A percentile compares a stretch with the other conserved stretches of the same genome.
These are phyloP conservation scores for Ypsolopha sequella DNA, from an alignment of 2,888 invertebrate species.

Conservation along the genomic window DNA sequence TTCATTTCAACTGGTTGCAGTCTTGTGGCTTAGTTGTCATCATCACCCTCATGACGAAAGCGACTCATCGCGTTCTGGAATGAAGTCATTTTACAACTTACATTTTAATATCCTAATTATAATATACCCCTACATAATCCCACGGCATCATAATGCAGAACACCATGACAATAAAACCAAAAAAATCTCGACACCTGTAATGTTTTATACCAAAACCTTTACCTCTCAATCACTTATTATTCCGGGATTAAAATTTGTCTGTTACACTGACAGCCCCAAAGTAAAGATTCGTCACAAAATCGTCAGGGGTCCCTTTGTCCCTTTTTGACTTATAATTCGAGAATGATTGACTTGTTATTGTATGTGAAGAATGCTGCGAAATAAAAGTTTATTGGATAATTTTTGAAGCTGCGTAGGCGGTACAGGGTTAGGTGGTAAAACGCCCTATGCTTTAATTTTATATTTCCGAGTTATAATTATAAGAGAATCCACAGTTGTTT, in stretches of 20 bases:
- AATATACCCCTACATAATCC: no score
- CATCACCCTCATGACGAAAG: no score
- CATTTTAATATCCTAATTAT: no score
- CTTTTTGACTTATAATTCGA: constrained; percentile 31
- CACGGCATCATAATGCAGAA: no score
- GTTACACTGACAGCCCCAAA: constrained; percentile 5
- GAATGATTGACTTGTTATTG: constrained; percentile 47
- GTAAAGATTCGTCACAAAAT: neutral
- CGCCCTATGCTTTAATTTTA: constrained; percentile 12
- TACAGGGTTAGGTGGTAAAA: constrained; percentile 10
- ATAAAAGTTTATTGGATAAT: constrained; percentile 48
- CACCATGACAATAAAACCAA: no score
- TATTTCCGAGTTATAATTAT: neutral
- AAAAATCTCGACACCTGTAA: neutral
- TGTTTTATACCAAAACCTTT: constrained; percentile 31
- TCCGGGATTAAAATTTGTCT: constrained; percentile 46
- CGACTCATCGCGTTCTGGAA: no score
- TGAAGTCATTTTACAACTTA: no score
- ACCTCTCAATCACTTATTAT: constrained; percentile 22
- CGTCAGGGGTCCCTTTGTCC: constrained; percentile 3
- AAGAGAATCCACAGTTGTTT: no score
- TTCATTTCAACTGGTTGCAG: no score
- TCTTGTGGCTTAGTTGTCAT: no score
- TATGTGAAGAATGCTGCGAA: constrained; percentile 32
- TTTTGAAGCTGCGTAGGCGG: constrained; percentile 28